Conservation (phyloP, 1,140 invertebrate genomes). For the Cyclina sinensis region DNA sequence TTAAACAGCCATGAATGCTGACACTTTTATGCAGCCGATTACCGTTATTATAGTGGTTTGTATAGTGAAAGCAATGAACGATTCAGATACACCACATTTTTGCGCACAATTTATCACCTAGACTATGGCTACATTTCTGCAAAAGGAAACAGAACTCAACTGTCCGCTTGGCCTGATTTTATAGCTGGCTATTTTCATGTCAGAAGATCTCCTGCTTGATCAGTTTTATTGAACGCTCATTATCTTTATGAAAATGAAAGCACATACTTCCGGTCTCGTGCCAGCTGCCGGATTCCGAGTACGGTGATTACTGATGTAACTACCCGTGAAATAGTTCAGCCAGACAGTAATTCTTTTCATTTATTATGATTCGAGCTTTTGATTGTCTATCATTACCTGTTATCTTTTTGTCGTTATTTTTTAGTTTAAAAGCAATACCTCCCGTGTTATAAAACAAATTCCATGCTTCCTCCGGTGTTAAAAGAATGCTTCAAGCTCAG, state of each 20-base stretch:
- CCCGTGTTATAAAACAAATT: no score
- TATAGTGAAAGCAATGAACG: neutral
- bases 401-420: no score
- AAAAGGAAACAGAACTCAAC: constrained; percentile 20
- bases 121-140: neutral
- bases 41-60: neutral
- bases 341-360: no score
- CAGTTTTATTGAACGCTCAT: neutral
- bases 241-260: neutral
- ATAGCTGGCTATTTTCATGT: neutral
- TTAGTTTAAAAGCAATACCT: no score
- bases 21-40: constrained; percentile 3
- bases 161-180: neutral
- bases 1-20: neutral
- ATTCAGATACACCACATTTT: neutral
- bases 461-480: no score
- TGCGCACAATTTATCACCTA: neutral
- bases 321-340: no score
- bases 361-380: no score
- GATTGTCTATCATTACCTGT: no score
- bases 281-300: neutral
- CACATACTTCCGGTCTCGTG: neutral
- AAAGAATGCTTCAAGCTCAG: no score
- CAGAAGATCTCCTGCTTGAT: neutral
- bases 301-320: no score